Evolutionary conservation across 2,888 invertebrate species (phyloP).

Genomic region (Drosophila algonquin): DNA sequence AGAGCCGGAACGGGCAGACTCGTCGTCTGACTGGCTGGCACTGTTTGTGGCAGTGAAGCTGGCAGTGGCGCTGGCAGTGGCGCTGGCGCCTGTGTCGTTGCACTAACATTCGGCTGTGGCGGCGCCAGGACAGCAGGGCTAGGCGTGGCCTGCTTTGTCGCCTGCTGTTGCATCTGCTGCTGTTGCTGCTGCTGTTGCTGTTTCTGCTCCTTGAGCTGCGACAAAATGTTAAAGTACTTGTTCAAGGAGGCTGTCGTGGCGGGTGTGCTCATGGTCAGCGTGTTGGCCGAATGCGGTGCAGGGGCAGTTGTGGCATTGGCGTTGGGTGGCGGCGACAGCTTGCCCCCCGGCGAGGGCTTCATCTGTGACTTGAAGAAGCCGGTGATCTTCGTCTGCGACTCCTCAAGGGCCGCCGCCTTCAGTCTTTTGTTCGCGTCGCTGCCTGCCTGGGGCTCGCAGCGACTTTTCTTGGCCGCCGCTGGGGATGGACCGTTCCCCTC

Average conservation of each 20-base stretch:
- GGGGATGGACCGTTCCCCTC: conserved; percentile 43
- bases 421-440: conserved; percentile 78
- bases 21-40: conserved; percentile 6
- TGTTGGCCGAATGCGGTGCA: conserved; percentile 55
- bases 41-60: conserved; percentile 12
- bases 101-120: neutral
- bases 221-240: conserved; percentile 83
- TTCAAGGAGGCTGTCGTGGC: conserved; percentile 81
- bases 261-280: conserved; percentile 79
- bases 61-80: conserved; percentile 18
- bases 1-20: conserved; percentile 81
- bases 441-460: conserved; percentile 49
- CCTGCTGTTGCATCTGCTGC: conserved; percentile 25
- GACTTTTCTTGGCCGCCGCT: conserved; percentile 78
- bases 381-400: conserved; percentile 89
- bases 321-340: conserved; percentile 56
- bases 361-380: conserved; percentile 93
- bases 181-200: conserved; percentile 40
- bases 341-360: conserved; percentile 84
- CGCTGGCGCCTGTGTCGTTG: conserved; percentile 22
- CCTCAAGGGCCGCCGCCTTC: conserved; percentile 82
- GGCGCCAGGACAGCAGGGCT: conserved; percentile 6
- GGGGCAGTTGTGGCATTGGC: conserved; percentile 22
- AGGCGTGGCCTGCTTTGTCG: conserved; percentile 18
- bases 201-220: conserved; percentile 79